These are phyloP conservation scores for Drosophila sproati DNA, from an alignment of 1,140 invertebrate species.

Conservation along the genomic window DNA sequence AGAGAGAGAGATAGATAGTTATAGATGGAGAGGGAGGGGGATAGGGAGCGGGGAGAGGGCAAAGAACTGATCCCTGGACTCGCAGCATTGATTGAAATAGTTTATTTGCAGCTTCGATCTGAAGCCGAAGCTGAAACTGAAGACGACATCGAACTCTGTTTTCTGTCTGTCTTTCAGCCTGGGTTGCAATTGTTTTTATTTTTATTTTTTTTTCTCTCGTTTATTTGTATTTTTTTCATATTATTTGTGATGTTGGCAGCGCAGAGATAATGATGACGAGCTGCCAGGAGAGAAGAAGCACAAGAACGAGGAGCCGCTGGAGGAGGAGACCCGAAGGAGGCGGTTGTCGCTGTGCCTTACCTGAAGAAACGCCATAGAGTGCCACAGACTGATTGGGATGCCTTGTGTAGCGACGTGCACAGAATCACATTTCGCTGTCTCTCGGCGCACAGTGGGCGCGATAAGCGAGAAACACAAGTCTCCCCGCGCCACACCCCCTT, in stretches of 20 bases:
- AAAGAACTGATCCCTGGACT: slow-evolving; percentile 46
- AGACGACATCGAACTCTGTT: slow-evolving; percentile 23
- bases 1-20: not conserved
- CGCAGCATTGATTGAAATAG: slow-evolving; percentile 79
- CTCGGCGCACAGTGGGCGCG: slow-evolving; percentile 74
- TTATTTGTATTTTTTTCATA: slow-evolving; percentile 67
- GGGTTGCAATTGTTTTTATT: slow-evolving; percentile 47
- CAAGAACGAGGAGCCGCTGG: slow-evolving; percentile 12
- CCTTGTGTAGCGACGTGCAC: slow-evolving; percentile 76
- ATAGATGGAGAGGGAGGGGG: not conserved
- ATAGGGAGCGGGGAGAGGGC: not conserved
- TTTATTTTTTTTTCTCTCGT: slow-evolving; percentile 35
- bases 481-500: slow-evolving; percentile 4
- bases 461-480: slow-evolving; percentile 58
- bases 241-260: slow-evolving; percentile 82
- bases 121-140: slow-evolving; percentile 10
- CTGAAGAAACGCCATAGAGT: slow-evolving; percentile 66
- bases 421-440: slow-evolving; percentile 78
- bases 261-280: slow-evolving; percentile 81
- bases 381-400: slow-evolving; percentile 78
- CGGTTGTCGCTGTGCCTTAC: slow-evolving; percentile 53
- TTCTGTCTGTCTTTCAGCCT: slow-evolving; percentile 1
- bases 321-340: slow-evolving; percentile 28
- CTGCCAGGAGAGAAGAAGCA: slow-evolving; percentile 49
- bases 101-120: slow-evolving; percentile 68